Percentiles rank a stretch among this genome's conserved stretches.
These are phyloP conservation scores for Laupala kohalensis DNA, from an alignment of 1,140 invertebrate genomes.

Conservation along the genomic window DNA sequence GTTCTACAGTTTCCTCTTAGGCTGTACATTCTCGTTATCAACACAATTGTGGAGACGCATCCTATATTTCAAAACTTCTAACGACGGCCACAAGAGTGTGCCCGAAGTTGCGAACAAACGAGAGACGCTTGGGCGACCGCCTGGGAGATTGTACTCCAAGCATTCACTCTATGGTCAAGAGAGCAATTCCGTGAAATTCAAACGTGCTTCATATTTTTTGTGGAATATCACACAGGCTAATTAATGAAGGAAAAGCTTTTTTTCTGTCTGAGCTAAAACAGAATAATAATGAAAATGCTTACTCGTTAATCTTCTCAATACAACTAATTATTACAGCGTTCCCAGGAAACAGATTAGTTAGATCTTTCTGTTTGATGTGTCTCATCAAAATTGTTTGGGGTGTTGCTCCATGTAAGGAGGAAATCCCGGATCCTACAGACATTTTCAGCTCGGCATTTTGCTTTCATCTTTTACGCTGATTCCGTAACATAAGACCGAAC, in stretches of 20 bases:
- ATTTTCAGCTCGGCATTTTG: no score
- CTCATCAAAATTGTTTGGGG: not conserved
- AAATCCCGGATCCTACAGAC: not conserved
- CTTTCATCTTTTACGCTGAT: no score
- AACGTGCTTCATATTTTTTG: not conserved
- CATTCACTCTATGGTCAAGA: not conserved
- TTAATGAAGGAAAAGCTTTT: not conserved
- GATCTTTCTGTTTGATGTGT: not conserved
- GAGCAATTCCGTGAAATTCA: not conserved
- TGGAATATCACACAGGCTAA: not conserved
- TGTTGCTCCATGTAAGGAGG: not conserved
- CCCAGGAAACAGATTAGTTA: not conserved
- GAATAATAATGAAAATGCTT: not conserved
- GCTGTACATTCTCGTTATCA: no score
- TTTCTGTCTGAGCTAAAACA: not conserved
- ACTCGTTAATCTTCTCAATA: not conserved
- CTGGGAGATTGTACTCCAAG: no score
- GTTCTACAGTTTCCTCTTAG: no score
- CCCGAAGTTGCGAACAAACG: no score
- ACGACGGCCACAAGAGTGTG: no score
- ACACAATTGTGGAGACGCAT: no score
- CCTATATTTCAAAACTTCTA: no score
- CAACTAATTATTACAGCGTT: not conserved
- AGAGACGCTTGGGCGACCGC: no score
- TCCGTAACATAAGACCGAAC: no score